Base-by-base conservation (phyloP, 2,797 vertebrate species). In the Otus scops region DNA sequence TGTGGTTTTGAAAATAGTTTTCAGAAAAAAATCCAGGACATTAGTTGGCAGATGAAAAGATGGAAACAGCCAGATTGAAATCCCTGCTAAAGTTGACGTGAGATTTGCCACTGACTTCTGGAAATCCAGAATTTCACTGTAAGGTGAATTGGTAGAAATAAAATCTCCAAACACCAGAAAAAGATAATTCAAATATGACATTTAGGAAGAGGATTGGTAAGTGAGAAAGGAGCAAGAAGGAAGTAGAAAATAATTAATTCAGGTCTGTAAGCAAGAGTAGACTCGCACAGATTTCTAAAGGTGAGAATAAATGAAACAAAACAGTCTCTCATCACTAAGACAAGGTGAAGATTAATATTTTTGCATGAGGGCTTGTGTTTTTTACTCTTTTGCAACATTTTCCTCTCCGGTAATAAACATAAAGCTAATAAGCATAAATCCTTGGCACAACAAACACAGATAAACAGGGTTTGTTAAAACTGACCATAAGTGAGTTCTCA, bases 301-400 rank as follows among this genome's bases (percentile, higher is more conserved):
- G 61, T 89, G 91, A 75, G 70, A 91, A 94, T 77, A 91, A 91
- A 92, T 50, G 22, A 83, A 83, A 88, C 19, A 78, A 92, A 88
- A 65, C n/a, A 14, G 7, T 60, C 57, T 93, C 38, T 91, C 64
- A 75, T 94, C 53, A 68, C 65, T 51, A 77, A 85, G 85, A 85
- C n/a, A 78, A 88, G 41, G 61, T 81, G 89, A 92, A 93, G 85
- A 85, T 85, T 85, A 93, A 23, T 92, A 51, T 95, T 94, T 83
- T 92, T 93, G 64, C 56, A 77, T 50, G 30, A 83, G 6, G 1
- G 5, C 9, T 71, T 88, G 8, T 45, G 16, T 87, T 88, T 93
- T 85, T 83, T 30, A 34, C 12, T 60, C 28, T 32, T 93, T 80
- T 89, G 45, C 79, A 74, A 56, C 27, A 56, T n/a, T 61, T 92